Conservation (phyloP, 1,140 invertebrate species). For the Intoshia linei region DNA sequence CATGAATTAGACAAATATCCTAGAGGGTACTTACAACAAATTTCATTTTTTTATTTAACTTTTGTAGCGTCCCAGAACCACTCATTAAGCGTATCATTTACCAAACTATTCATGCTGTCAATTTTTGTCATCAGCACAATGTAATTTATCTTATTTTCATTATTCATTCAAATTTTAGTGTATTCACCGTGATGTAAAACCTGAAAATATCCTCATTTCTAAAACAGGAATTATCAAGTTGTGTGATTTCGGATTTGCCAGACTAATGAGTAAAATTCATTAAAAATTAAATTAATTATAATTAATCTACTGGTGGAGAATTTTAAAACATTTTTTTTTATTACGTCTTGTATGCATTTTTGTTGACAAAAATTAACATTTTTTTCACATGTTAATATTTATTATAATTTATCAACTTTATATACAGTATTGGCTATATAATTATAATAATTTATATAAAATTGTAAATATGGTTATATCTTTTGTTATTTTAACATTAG, state of each 20-base stretch:
- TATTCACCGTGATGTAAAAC: conserved; percentile 82
- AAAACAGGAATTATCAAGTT: conserved; percentile 65
- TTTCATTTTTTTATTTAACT: too few species aligned
- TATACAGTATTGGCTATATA: too few species aligned
- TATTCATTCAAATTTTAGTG: conserved; percentile 25
- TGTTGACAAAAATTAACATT: conserved; percentile 1
- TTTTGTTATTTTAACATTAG: too few species aligned
- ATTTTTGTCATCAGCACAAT: conserved; percentile 76
- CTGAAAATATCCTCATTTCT: conserved; percentile 90
- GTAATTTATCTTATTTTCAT: conserved; percentile 11
- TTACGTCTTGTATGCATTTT: conserved; percentile 1
- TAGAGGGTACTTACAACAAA: too few species aligned
- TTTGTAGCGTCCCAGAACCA: conserved; percentile 29
- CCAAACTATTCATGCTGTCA: conserved; percentile 67
- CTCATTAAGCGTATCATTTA: conserved; percentile 62
- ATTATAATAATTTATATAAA: too few species aligned
- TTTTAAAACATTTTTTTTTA: conserved; percentile 7
- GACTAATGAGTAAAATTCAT: conserved; percentile 47
- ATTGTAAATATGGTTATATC: too few species aligned
- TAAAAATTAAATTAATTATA: conserved; percentile 4
- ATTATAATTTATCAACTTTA: too few species aligned
- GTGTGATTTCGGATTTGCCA: conserved; percentile 90
- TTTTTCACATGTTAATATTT: too few species aligned
- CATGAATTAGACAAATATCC: conserved; percentile 73
- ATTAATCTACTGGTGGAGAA: neutral